These are phyloP conservation scores for Epinephelus awoara DNA, from an alignment of 2,797 vertebrate species.

Conservation along the genomic window DNA sequence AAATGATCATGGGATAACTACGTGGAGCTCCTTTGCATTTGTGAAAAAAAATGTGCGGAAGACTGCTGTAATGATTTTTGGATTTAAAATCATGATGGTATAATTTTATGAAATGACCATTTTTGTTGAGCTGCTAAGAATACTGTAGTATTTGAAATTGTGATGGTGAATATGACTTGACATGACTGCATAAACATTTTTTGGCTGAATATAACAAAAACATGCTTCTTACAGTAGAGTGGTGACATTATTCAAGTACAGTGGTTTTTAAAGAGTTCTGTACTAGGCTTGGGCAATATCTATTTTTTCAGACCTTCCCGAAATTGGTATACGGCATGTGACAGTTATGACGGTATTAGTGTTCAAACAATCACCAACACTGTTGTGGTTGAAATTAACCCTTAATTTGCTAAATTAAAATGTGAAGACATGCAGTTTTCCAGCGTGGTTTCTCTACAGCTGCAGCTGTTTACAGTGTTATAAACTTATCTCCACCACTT, in stretches of 20 bases:
- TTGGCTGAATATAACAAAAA: neutral
- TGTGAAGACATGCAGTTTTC: too few species aligned
- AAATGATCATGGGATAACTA: neutral
- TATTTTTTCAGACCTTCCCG: too few species aligned
- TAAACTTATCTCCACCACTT: too few species aligned
- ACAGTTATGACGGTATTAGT: too few species aligned
- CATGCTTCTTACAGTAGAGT: neutral
- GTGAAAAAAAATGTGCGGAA: neutral
- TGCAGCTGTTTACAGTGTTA: too few species aligned
- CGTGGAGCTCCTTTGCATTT: neutral
- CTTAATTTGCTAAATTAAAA: too few species aligned
- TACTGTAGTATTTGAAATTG: neutral
- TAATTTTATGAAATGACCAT: neutral
- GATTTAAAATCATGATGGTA: neutral
- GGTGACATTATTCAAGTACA: neutral
- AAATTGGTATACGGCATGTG: too few species aligned
- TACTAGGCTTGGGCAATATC: too few species aligned
- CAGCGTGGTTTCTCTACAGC: too few species aligned
- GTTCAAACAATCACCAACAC: too few species aligned
- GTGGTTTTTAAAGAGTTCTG: neutral
- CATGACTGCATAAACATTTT: neutral
- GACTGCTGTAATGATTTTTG: neutral
- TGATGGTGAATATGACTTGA: neutral
- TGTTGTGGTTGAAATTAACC: too few species aligned
- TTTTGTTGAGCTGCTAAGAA: neutral